A percentile compares a stretch with the other conserved stretches of the same genome.
These are phyloP conservation scores for Meiosimyza platycephala DNA, from an alignment of 2,888 invertebrate species.

Conservation along the genomic window DNA sequence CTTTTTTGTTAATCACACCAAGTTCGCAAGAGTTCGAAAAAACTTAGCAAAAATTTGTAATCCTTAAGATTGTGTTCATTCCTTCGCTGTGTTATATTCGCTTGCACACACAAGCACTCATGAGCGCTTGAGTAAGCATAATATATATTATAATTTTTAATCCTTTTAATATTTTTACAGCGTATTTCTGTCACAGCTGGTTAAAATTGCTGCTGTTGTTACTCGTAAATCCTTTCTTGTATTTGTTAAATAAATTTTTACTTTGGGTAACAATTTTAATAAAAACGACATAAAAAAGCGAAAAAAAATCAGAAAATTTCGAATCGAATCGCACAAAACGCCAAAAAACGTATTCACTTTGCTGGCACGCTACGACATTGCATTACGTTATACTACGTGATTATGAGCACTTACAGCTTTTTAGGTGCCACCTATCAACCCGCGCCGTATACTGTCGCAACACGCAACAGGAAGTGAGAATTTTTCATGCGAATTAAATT, in stretches of 20 bases:
- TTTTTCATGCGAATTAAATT: constrained; percentile 17
- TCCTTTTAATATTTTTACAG: constrained; percentile 22
- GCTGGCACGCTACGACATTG: constrained; percentile 4
- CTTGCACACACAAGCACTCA: background rate
- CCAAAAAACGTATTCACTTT: background rate
- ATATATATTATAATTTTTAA: constrained; percentile 25
- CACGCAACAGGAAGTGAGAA: constrained; percentile 12
- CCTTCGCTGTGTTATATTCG: background rate
- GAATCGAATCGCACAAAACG: no score
- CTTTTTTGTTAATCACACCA: no score
- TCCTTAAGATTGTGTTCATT: constrained; percentile 1
- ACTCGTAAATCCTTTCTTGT: background rate
- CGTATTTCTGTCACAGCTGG: background rate
- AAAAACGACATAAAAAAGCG: no score
- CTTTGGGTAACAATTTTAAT: background rate
- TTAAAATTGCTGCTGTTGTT: background rate
- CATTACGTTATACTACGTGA: constrained; percentile 14
- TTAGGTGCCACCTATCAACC: no score
- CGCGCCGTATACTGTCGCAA: no score
- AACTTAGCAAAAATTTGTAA: background rate
- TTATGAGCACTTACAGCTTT: background rate
- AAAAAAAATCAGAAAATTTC: no score
- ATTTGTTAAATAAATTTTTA: background rate
- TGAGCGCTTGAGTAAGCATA: constrained; percentile 8
- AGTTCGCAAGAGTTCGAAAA: background rate